Percentiles rank a stretch among this genome's conserved stretches.
These are phyloP conservation scores for Mungos mungo DNA, from an alignment of 2,113 vertebrate species.

Conservation along the genomic window DNA sequence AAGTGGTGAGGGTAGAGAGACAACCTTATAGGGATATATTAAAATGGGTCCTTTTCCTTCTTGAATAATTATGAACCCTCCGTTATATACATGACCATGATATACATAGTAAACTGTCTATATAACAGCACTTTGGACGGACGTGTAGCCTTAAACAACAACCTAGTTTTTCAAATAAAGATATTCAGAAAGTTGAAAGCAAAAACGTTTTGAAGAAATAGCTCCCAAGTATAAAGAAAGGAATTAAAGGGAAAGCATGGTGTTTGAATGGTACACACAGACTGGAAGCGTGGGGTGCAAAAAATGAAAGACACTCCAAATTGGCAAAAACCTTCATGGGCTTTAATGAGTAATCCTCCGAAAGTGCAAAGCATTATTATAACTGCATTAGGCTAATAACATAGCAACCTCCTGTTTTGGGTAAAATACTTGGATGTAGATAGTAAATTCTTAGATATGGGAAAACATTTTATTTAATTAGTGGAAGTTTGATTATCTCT, in stretches of 20 bases:
- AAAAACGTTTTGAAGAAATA: neutral
- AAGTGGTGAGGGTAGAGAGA: neutral
- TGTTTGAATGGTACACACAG: neutral
- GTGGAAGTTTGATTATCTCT: constrained; percentile 60
- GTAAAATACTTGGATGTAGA: constrained; percentile 46
- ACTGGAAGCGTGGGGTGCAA: neutral
- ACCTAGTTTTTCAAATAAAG: neutral
- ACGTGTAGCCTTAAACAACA: neutral
- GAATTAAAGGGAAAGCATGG: neutral
- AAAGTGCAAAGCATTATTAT: constrained; percentile 1
- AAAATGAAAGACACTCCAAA: neutral
- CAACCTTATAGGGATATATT: neutral
- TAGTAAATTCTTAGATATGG: constrained; percentile 48
- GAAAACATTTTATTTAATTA: constrained; percentile 66
- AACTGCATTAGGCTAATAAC: constrained; percentile 45
- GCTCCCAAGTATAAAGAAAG: constrained; percentile 12
- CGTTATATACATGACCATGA: neutral
- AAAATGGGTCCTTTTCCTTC: neutral
- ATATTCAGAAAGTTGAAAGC: neutral
- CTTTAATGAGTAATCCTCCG: neutral
- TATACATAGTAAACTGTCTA: neutral
- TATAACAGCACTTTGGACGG: neutral
- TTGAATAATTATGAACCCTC: neutral
- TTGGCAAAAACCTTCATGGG: neutral
- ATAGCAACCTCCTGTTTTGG: constrained; percentile 8